A percentile compares a stretch with the other conserved stretches of the same genome.
Evolutionary conservation across 2,113 vertebrate genomes (phyloP).

Genomic region (Tympanuchus pallidicinctus): DNA sequence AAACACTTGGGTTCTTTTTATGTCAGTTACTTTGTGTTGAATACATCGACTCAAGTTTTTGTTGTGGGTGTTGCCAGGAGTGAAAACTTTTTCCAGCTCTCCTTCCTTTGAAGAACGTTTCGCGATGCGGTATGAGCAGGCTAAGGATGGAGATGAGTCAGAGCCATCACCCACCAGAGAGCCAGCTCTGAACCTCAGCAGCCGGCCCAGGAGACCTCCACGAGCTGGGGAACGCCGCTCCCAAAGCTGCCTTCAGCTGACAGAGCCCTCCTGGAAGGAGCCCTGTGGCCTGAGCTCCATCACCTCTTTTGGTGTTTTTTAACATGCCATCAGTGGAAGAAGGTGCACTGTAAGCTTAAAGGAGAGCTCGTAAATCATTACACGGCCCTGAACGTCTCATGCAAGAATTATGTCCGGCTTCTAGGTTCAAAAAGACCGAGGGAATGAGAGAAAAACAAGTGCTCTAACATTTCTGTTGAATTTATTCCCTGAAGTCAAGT

Average conservation of each 20-base stretch:
- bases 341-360: not conserved
- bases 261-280: not conserved
- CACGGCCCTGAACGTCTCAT: not conserved
- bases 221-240: not conserved
- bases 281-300: accelerated
- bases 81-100: not conserved
- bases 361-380: not conserved
- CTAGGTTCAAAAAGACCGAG: not conserved
- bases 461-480: not conserved
- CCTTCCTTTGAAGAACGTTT: not conserved
- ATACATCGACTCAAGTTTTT: not conserved
- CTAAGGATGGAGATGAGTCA: conserved; percentile 42
- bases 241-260: not conserved
- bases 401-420: not conserved
- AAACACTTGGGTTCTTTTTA: not conserved
- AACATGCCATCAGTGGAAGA: accelerated
- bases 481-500: not conserved
- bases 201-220: not conserved
- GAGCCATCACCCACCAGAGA: not conserved
- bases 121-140: conserved; percentile 26
- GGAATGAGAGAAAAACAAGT: not conserved
- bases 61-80: not conserved
- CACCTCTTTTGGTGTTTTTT: not conserved
- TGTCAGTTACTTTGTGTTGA: not conserved
- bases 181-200: not conserved